A percentile compares a stretch with the other conserved stretches of the same genome.
phyloP scores from a whole-genome alignment of 2,113 vertebrate genomes.

The Anoplopoma fimbria region DNA sequence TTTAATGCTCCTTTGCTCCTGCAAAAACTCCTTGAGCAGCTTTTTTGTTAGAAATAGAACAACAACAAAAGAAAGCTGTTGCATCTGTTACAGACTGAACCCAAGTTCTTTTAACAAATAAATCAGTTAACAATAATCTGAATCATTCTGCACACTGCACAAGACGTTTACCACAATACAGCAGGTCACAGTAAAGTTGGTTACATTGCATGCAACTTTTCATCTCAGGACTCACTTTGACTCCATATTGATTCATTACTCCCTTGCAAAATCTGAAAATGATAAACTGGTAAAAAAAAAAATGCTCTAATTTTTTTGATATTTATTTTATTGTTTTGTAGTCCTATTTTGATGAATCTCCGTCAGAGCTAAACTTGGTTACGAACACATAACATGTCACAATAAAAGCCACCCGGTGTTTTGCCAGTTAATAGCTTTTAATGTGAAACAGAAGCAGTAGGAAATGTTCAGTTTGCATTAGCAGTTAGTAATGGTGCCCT shows the following conservation, averaged over 20 bases:
- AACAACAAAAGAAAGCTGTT: neutral
- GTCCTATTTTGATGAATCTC: neutral
- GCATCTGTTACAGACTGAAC: neutral
- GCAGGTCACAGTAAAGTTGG: neutral
- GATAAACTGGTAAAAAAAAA: neutral
- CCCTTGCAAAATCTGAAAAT: neutral
- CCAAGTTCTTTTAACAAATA: neutral
- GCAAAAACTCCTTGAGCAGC: no score
- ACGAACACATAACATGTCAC: neutral
- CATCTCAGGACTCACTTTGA: neutral
- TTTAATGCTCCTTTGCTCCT: neutral
- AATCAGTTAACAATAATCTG: neutral
- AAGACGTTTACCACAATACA: conserved; percentile 2
- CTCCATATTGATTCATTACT: neutral
- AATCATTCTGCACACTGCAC: neutral
- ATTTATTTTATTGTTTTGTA: neutral
- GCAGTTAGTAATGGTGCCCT: neutral
- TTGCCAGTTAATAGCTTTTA: neutral
- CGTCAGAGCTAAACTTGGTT: neutral
- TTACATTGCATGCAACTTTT: neutral
- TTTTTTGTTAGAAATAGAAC: neutral
- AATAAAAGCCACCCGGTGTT: neutral
- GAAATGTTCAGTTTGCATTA: no score
- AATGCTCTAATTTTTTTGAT: neutral
- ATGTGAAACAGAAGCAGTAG: neutral